Conservation (phyloP, 2,797 vertebrate species). For the Phyllotis vaccarum region DNA sequence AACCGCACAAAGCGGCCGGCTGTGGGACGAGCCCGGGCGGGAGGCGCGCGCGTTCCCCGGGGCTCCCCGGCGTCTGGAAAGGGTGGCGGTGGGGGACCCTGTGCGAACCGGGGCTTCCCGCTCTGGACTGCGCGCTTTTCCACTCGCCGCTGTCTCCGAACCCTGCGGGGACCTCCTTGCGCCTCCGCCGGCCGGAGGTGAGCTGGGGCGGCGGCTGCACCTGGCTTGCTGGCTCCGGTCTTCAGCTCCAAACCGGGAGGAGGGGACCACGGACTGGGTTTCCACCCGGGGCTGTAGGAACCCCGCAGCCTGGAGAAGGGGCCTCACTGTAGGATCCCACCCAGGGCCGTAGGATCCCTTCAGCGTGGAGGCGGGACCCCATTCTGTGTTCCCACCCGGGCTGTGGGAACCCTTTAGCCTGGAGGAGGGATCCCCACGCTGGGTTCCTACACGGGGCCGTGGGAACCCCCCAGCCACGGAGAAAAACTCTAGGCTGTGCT, state of each 20-base stretch:
- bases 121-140: background rate
- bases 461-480: background rate
- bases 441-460: background rate
- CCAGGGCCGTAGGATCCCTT: background rate
- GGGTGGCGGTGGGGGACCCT: background rate
- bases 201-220: conserved; percentile 44
- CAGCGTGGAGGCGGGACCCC: background rate
- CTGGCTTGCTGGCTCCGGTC: background rate
- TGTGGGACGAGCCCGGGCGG: background rate
- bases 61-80: background rate
- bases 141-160: background rate
- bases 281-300: background rate
- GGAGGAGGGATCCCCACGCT: background rate
- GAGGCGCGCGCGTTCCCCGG: background rate
- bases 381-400: background rate
- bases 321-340: background rate
- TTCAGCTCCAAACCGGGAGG: background rate
- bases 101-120: background rate
- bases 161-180: background rate
- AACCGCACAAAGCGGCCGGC: conserved; percentile 62
- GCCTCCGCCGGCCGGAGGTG: conserved; percentile 59
- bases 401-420: background rate
- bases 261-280: background rate
- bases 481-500: background rate
- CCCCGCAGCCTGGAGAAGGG: background rate